Evolutionary conservation across 1,140 invertebrate genomes (phyloP).

Genomic region (Radopholus similis): DNA sequence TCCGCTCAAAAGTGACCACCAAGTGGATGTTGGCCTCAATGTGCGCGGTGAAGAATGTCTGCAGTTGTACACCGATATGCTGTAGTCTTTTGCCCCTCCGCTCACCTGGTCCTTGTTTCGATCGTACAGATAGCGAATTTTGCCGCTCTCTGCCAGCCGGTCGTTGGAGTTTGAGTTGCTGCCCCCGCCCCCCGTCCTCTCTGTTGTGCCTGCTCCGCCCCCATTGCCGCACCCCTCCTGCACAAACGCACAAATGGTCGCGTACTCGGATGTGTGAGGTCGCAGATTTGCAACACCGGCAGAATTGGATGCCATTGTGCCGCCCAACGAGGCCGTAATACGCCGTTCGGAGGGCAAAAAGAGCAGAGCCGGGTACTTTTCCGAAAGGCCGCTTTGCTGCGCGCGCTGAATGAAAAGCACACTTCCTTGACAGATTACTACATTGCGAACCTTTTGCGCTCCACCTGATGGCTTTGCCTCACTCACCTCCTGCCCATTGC

Average conservation of each 20-base stretch:
- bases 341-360: neutral
- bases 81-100: neutral
- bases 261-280: neutral
- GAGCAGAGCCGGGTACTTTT: neutral
- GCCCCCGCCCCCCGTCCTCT: neutral
- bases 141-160: neutral
- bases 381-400: neutral
- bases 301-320: neutral
- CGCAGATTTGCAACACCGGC: neutral
- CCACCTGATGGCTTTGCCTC: too few relatives aligned
- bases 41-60: conserved; percentile 25
- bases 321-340: neutral
- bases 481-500: too few relatives aligned
- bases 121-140: neutral
- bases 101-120: neutral
- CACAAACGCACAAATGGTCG: neutral
- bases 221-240: neutral
- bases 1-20: conserved; percentile 38
- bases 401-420: neutral
- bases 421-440: too few relatives aligned
- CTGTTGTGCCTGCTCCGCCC: neutral
- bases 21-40: conserved; percentile 27
- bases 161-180: neutral
- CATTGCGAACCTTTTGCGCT: too few relatives aligned
- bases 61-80: neutral